Base-by-base conservation (phyloP, 2,888 invertebrate genomes). In the Amphipyra berbera region DNA sequence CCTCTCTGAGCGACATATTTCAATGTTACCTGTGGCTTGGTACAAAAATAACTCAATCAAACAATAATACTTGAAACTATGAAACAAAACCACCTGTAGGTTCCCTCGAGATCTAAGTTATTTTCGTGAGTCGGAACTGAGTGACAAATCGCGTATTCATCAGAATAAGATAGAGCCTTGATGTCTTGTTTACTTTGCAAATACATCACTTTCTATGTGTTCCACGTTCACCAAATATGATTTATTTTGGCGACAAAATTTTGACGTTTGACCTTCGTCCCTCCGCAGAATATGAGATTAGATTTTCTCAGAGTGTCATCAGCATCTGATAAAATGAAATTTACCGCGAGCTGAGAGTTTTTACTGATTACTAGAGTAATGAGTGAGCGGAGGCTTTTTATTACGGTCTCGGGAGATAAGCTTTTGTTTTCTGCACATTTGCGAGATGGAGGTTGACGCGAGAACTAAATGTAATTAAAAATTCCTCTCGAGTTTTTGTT, bases 321-420 rank as follows among this genome's bases (percentile, higher is more conserved):
- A 68, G 63, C 65, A 67, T 66, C 73, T 61, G 70, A 79, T 81
- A 68, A 79, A 82, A 80, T 78, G 63, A 69, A 76, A 76, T 81
- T 21, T 81, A 52, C 68, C 53, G 56, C 56, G 33, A 45, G 64
- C 62, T 41, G 56, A 63, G 77, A 82, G 74, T 85, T 88, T 88
- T 86, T 85, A 84, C 86, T 88, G 85, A 89, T 89, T 89, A 86
- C 82, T 71, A 62, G 73, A 80, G 84, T 85, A 86, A 88, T 87
- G 81, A 83, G 81, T 76, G 76, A 74, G 80, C 65, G 68, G 75
- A 72, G 75, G 68, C 77, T 70, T 84, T 90, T 90, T 88, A 90
- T 87, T 83, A 84, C 71, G 76, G 83, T 82, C 85, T 76, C 72
- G 83, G 85, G 88, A 88, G 87, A 87, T 84, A 85, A 81, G 85